phyloP scores from a whole-genome alignment of 2,797 vertebrate genomes.

The Okamejei kenojei region DNA sequence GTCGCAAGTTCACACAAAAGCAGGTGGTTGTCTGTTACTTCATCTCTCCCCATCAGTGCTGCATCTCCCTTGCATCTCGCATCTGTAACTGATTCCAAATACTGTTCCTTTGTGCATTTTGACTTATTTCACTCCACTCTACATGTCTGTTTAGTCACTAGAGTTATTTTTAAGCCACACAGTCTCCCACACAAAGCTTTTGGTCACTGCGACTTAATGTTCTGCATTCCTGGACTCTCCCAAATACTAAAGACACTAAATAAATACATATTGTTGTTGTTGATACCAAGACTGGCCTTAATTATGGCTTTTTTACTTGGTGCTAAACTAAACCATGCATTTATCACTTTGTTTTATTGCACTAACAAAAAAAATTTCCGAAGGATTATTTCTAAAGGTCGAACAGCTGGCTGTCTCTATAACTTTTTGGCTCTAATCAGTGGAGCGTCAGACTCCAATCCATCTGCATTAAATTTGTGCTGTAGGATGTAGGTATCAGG shows the following conservation, averaged over 20 bases:
- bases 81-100: background rate
- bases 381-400: slow-evolving; percentile 52
- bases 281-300: slow-evolving; percentile 39
- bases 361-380: slow-evolving; percentile 51
- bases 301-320: slow-evolving; percentile 44
- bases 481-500: background rate
- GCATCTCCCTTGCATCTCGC: background rate
- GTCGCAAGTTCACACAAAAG: background rate
- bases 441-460: slow-evolving; percentile 8
- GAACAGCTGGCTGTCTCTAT: slow-evolving; percentile 54
- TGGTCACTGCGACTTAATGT: background rate
- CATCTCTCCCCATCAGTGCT: background rate
- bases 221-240: background rate
- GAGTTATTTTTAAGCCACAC: background rate
- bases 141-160: background rate
- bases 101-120: background rate
- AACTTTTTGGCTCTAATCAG: slow-evolving; percentile 40
- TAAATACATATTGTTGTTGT: background rate
- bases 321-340: slow-evolving; percentile 26
- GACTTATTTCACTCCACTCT: background rate
- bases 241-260: background rate
- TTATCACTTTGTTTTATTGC: slow-evolving; percentile 55
- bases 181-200: background rate
- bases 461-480: slow-evolving; percentile 34
- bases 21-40: background rate